A percentile compares a stretch with the other conserved stretches of the same genome.
These are phyloP conservation scores for Mastomys coucha DNA, from an alignment of 2,113 vertebrate species.

Conservation along the genomic window DNA sequence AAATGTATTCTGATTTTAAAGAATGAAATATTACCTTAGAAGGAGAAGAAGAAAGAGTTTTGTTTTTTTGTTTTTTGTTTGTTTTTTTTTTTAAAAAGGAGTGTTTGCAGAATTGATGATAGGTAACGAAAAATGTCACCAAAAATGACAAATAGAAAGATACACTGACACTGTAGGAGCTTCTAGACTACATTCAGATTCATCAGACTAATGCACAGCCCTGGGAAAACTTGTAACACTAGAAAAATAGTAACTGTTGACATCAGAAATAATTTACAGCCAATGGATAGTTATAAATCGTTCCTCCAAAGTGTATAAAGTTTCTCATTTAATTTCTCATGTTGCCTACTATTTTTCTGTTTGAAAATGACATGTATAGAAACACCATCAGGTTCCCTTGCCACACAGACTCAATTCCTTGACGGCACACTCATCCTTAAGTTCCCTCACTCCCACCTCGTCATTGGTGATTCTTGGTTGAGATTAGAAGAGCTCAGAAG, in stretches of 20 bases:
- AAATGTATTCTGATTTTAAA: not conserved
- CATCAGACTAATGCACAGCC: not conserved
- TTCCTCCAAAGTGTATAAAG: not conserved
- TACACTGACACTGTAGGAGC: not conserved
- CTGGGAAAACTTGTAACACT: not conserved
- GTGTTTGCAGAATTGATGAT: not conserved
- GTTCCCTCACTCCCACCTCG: not conserved
- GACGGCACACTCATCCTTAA: not conserved
- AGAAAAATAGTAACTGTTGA: conserved; percentile 6
- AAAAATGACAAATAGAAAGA: conserved; percentile 1
- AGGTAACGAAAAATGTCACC: not conserved
- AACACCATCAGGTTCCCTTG: not conserved
- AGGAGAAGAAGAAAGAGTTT: not conserved
- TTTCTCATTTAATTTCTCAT: not conserved
- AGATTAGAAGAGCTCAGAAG: not conserved
- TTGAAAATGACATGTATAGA: not conserved
- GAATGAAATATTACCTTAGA: not conserved
- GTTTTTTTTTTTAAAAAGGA: not conserved
- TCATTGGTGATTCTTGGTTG: not conserved
- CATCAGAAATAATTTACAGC: not conserved
- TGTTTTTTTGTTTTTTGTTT: too few species aligned
- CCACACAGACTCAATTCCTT: too few species aligned
- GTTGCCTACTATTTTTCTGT: not conserved
- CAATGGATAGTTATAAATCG: not conserved
- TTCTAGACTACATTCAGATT: not conserved